These are phyloP conservation scores for Anoncus sp. DNA, from an alignment of 2,888 invertebrate genomes.

Conservation along the genomic window DNA sequence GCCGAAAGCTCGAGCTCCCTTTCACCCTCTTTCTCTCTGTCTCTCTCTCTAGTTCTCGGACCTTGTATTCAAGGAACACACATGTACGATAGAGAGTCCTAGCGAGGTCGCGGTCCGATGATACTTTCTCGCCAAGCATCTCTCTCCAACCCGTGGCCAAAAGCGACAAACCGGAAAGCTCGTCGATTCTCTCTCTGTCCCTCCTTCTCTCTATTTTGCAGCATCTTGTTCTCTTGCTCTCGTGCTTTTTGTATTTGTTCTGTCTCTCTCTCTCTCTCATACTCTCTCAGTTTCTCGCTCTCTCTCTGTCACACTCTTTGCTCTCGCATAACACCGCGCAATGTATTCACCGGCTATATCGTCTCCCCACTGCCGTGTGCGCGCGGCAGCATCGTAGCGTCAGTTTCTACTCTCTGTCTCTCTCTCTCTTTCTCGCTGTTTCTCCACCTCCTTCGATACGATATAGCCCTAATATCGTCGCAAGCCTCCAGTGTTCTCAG, in stretches of 20 bases:
- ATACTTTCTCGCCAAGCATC: constrained; percentile 28
- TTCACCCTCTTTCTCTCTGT: constrained; percentile 18
- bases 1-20: constrained; percentile 49
- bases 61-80: constrained; percentile 26
- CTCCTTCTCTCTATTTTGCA: constrained; percentile 64
- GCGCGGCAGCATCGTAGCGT: constrained; percentile 50
- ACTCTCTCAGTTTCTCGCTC: too few species aligned
- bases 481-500: constrained; percentile 59
- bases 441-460: constrained; percentile 51
- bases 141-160: constrained; percentile 37
- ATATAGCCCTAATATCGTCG: constrained; percentile 52
- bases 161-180: constrained; percentile 70
- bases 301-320: constrained; percentile 63
- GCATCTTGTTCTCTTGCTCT: constrained; percentile 50
- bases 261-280: constrained; percentile 61
- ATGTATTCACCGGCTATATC: constrained; percentile 32
- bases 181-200: constrained; percentile 63
- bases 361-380: constrained; percentile 46
- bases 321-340: constrained; percentile 47
- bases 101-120: constrained; percentile 52
- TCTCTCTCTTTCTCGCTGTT: constrained; percentile 48
- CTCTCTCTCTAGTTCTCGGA: constrained; percentile 32
- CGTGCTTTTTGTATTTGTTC: constrained; percentile 46
- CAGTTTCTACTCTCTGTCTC: constrained; percentile 42
- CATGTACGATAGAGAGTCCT: constrained; percentile 47